These are phyloP conservation scores for Arremon brunneinucha DNA, from an alignment of 2,797 vertebrate species.

Conservation along the genomic window DNA sequence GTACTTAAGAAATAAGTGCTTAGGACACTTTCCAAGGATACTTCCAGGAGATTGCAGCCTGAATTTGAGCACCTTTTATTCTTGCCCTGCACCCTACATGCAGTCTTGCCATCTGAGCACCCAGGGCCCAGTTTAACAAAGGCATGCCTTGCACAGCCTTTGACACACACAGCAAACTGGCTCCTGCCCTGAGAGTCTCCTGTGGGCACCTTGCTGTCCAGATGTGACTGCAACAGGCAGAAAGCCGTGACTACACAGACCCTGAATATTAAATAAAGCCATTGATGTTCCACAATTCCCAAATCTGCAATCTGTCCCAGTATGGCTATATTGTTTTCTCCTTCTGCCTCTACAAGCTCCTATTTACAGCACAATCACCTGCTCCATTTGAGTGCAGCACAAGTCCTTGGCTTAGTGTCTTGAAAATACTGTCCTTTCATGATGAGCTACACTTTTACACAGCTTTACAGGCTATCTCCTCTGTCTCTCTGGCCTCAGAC, in stretches of 20 bases:
- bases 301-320: neutral
- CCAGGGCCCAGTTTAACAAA: neutral
- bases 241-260: neutral
- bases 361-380: neutral
- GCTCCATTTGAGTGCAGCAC: neutral
- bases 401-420: neutral
- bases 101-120: neutral
- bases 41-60: neutral
- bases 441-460: constrained; percentile 3
- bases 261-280: neutral
- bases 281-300: neutral
- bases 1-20: neutral
- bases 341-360: neutral
- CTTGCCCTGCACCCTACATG: neutral
- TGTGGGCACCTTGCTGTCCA: neutral
- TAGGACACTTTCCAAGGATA: neutral
- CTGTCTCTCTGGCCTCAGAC: neutral
- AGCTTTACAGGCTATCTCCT: neutral
- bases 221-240: neutral
- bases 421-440: constrained; percentile 16
- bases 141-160: rapidly evolving
- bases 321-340: neutral
- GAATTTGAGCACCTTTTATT: neutral
- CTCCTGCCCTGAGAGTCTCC: neutral
- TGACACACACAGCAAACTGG: neutral